These are phyloP conservation scores for Clarias batrachus DNA, from an alignment of 2,113 vertebrate species.

Conservation along the genomic window DNA sequence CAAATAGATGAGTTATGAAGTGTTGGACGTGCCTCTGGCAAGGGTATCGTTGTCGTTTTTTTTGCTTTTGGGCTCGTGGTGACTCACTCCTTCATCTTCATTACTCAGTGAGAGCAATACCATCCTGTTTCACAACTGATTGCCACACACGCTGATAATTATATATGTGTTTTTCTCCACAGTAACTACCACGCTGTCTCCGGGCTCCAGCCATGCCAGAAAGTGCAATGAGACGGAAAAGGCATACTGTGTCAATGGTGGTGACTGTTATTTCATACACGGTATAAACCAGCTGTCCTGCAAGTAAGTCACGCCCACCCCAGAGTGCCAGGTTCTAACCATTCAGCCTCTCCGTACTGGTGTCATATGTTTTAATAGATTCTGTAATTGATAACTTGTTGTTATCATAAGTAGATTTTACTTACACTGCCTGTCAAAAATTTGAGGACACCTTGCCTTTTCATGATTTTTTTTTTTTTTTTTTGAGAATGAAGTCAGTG, in stretches of 20 bases:
- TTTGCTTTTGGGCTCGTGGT: conserved; percentile 21
- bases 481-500: not conserved
- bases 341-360: not conserved
- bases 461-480: not conserved
- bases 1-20: not conserved
- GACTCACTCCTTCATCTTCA: conserved; percentile 21
- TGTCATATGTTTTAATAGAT: not conserved
- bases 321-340: not conserved
- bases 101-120: not conserved
- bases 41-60: conserved; percentile 5
- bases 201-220: conserved; percentile 87
- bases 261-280: conserved; percentile 98
- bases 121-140: conserved; percentile 34
- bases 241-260: conserved; percentile 92
- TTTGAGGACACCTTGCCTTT: not conserved
- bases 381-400: not conserved
- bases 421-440: not conserved
- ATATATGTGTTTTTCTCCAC: conserved; percentile 45
- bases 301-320: conserved; percentile 85
- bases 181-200: conserved; percentile 87
- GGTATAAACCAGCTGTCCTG: conserved; percentile 97
- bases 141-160: conserved; percentile 18
- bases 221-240: conserved; percentile 96
- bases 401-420: not conserved
- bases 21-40: conserved; percentile 21